Evolutionary conservation across 2,797 vertebrate species (phyloP), one percentile per base, ranked within the genome.

Genomic region (Platalea minor): DNA sequence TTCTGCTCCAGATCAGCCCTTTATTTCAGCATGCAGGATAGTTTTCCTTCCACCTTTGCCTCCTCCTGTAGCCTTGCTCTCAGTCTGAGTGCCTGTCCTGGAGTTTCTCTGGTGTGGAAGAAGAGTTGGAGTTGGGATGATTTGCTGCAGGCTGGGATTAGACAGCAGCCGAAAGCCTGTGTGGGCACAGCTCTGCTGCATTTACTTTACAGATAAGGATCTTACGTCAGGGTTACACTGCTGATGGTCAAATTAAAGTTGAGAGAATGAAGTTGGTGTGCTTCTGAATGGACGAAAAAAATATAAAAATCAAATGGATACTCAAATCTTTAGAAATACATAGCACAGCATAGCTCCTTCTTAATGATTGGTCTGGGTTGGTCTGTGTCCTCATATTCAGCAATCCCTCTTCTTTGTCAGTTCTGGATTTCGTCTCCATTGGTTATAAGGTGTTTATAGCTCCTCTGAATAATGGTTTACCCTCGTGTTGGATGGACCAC

Each of bases 131-230:
- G 48, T 54, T 1, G 0, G 46, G 45, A 43, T 1, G 1, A 35
- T 77, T 92, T 92, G 92, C 89, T 93, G 57, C 57, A 88, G 69
- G 73, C 76, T 81, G 51, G 59, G 54, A 88, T 84, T 91, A 91
- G 56, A 26, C 59, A 89, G 81, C 50, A 85, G 31, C 37, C 21
- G 13, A 91, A 92, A 82, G 50, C 28, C 39, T 84, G 69, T 21
- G 50, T 85, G 82, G 65, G 48, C 1, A 3, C 5, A 63, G 89
- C 50, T 92, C 64, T 91, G 41, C 59, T 59, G 54, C 39, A 68
- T 82, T 92, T 86, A 65, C 33, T 86, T 91, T 88, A 54, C 54
- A n/a, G 80, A 82, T 82, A 92, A 91, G 48, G 51, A 85, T 91
- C 81, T 91, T 76, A 43, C 2, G 1, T 33, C 48, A 84, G 39